phyloP scores from a whole-genome alignment of 2,113 vertebrate species.

The Bubo scandiacus region DNA sequence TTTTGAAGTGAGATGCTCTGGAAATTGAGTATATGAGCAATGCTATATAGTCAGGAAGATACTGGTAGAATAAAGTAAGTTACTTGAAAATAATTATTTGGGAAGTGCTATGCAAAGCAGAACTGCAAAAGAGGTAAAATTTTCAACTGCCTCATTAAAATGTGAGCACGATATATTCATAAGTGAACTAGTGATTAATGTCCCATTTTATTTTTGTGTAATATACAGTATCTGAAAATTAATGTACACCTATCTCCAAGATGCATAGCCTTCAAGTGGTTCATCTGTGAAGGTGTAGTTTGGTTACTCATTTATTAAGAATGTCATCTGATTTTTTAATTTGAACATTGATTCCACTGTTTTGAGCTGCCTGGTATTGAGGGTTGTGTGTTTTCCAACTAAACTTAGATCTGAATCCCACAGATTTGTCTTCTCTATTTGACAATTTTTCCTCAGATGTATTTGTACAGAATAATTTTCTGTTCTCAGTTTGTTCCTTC shows the following conservation, averaged over 20 bases:
- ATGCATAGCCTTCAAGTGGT: background rate
- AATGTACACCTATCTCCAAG: background rate
- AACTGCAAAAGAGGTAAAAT: conserved; percentile 22
- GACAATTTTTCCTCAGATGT: background rate
- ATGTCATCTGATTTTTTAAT: background rate
- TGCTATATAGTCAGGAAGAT: conserved; percentile 4
- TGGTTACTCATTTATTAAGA: background rate
- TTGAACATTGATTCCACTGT: background rate
- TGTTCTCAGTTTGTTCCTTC: background rate
- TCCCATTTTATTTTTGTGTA: conserved; percentile 25
- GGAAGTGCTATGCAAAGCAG: conserved; percentile 35
- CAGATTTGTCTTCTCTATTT: background rate
- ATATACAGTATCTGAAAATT: background rate
- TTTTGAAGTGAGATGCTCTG: conserved; percentile 48
- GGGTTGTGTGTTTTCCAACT: background rate
- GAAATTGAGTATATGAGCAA: conserved; percentile 46
- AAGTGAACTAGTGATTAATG: conserved; percentile 33
- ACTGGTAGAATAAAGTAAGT: conserved; percentile 33
- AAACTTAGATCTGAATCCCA: background rate
- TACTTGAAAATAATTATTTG: conserved; percentile 58
- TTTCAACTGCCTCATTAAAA: conserved; percentile 37
- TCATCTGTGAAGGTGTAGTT: background rate
- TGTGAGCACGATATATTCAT: background rate
- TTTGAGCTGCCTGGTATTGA: background rate
- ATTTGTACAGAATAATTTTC: background rate